Percentiles rank a stretch among this genome's conserved stretches.
phyloP scores from a whole-genome alignment of 2,113 vertebrate species.

The Corynorhinus townsendii region DNA sequence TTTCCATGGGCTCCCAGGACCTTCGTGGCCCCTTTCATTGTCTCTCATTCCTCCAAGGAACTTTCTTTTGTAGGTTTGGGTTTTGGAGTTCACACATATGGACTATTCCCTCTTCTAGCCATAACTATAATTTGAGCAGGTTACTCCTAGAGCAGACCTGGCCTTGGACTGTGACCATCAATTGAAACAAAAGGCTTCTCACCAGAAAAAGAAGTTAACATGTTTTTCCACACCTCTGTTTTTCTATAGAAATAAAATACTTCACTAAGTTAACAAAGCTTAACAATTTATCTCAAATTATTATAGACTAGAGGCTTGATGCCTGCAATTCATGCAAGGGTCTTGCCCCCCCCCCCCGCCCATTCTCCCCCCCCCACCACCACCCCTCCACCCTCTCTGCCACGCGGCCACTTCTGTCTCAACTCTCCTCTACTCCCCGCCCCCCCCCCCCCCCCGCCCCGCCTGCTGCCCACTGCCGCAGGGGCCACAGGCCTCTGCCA shows the following conservation, averaged over 20 bases:
- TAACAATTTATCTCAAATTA: slow-evolving; percentile 38
- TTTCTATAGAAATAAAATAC: slow-evolving; percentile 32
- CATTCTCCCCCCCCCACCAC: too few relatives aligned
- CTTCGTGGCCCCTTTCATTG: background rate
- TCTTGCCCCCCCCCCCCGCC: too few relatives aligned
- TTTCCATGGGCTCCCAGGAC: background rate
- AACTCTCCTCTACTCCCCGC: too few relatives aligned
- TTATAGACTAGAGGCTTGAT: background rate
- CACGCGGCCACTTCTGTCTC: too few relatives aligned
- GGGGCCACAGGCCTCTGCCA: too few relatives aligned
- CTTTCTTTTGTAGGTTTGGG: background rate
- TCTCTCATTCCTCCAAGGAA: background rate
- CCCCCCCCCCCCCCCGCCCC: too few relatives aligned
- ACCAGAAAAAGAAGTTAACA: background rate
- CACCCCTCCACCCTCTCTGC: too few relatives aligned
- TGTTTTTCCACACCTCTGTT: background rate
- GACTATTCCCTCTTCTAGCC: background rate
- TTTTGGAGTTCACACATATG: background rate
- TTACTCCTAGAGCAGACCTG: background rate
- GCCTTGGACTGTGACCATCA: background rate
- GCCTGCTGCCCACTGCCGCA: too few relatives aligned
- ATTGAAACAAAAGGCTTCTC: background rate
- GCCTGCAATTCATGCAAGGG: too few relatives aligned
- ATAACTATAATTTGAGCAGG: background rate
- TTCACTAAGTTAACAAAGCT: slow-evolving; percentile 46